Evolutionary conservation across 2,888 invertebrate species (phyloP), one percentile per base, ranked within the genome.

Genomic region (Timema cristinae): DNA sequence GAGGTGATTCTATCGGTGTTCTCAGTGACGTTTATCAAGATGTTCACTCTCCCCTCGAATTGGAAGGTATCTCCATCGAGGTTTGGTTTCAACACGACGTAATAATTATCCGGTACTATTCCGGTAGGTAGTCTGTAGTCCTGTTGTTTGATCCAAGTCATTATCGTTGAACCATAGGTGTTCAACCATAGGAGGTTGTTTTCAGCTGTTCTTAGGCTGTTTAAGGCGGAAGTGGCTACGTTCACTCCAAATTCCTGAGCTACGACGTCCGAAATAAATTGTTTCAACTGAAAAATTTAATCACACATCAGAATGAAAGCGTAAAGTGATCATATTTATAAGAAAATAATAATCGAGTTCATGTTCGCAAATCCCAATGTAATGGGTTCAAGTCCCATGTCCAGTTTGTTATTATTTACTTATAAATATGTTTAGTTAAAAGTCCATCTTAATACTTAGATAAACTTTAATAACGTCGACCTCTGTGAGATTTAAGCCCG

Each of bases 51-150:
- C 10, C 63, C 63, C 7, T 63, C 63, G 16, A 63, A 63, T 48
- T 63, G 63, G 63, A 50, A 49, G 0, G 79, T 78, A 1, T 69
- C 69, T 0, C 78, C 80, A 49, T 84, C 79, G 6, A 89, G 82
- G 75, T 86, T 83, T 0, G 88, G 88, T 0, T 80, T 81, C 7
- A 90, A 77, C 0, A 81, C 76, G 0, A 90, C 81, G 50, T 83
- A 80, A 75, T 90, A 91, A n/a, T 80, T 80, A 0, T 75, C 77
- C 0, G 90, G 90, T 2, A 72, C 72, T 0, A 89, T 83, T 0
- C 82, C 82, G 0, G 79, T 81, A 0, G 86, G 85, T 2, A 88
- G 80, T 8, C 86, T 82, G 76, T 84, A 86, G 7, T 78, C 77
- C 63, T 63, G 63, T 48, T 63, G 16, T 48, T 63, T 63, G 10